These are phyloP conservation scores for Sternotherus odoratus DNA, from an alignment of 2,797 vertebrate species.

Conservation along the genomic window DNA sequence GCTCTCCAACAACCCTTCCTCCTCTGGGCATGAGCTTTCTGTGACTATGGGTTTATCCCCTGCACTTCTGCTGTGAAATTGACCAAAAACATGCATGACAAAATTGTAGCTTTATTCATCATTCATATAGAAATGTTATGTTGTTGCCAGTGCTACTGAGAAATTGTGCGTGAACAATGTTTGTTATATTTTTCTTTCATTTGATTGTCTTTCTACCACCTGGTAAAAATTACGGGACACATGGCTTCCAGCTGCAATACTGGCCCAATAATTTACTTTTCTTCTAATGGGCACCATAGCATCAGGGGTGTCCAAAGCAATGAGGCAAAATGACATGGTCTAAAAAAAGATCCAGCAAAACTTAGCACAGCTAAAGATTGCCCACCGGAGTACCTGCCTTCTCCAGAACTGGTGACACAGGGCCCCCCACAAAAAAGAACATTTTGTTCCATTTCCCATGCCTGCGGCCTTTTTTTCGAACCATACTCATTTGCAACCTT, in stretches of 20 bases:
- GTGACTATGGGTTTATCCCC: neutral
- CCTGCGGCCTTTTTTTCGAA: constrained; percentile 7
- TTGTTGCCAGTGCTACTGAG: neutral
- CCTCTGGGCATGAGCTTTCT: no score
- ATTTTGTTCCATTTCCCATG: neutral
- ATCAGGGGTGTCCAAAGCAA: neutral
- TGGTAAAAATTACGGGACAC: neutral
- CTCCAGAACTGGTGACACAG: neutral
- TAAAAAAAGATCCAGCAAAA: neutral
- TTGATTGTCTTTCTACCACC: neutral
- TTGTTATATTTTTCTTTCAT: neutral
- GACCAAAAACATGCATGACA: neutral
- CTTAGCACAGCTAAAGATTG: neutral
- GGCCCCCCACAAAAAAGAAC: neutral
- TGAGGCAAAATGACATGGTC: neutral
- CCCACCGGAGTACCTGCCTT: neutral
- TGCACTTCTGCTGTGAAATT: neutral
- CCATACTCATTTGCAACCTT: neutral
- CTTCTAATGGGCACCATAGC: neutral
- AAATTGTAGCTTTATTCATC: neutral
- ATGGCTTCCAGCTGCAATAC: neutral
- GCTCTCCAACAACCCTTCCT: neutral
- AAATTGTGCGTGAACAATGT: neutral
- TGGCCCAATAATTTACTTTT: neutral
- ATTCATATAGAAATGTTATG: neutral